These are phyloP conservation scores for Hyposoter didymator DNA, from an alignment of 2,888 invertebrate species.

Conservation along the genomic window DNA sequence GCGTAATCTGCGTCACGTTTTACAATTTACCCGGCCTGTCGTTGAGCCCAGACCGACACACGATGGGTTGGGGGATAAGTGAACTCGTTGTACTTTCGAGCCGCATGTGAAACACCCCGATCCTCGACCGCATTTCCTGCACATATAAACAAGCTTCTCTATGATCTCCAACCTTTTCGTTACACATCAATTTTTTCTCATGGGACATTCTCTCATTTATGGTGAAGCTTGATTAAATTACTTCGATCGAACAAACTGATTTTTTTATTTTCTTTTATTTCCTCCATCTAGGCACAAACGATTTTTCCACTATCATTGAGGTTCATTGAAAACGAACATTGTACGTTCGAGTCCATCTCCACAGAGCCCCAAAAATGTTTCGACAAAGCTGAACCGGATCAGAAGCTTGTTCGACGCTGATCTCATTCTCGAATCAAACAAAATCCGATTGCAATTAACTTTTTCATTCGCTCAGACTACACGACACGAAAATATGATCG, in stretches of 20 bases:
- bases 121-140: constrained; percentile 4
- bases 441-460: not conserved
- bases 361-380: no score
- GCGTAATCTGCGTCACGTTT: constrained; percentile 81
- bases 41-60: constrained; percentile 39
- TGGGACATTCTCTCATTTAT: not conserved
- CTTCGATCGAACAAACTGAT: not conserved
- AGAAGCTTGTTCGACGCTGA: no score
- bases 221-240: not conserved
- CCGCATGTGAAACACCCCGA: constrained; percentile 47
- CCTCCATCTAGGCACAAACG: not conserved
- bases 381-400: no score
- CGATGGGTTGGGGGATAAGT: constrained; percentile 37
- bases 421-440: no score
- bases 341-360: no score
- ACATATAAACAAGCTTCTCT: not conserved
- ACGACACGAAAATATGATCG: not conserved
- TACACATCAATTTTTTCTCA: not conserved
- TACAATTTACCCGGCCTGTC: constrained; percentile 77
- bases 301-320: not conserved
- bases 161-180: not conserved
- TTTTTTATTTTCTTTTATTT: not conserved
- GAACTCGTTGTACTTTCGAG: constrained; percentile 39
- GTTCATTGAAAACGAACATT: no score
- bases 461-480: not conserved